Conservation (phyloP, 2,113 vertebrate species). For the Ramphastos sulfuratus region DNA sequence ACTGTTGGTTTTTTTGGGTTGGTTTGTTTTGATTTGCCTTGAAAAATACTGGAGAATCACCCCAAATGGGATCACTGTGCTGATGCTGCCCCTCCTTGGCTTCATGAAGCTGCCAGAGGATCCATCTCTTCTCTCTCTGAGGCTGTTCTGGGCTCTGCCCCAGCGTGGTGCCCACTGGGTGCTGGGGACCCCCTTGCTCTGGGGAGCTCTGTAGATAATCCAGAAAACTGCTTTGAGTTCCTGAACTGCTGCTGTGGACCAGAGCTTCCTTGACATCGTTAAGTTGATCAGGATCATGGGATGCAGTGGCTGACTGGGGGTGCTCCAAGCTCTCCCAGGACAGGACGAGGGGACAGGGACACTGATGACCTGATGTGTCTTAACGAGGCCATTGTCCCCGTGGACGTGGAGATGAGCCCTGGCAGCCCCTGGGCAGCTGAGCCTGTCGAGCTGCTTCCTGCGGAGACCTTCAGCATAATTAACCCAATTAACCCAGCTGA, state of each 20-base stretch:
- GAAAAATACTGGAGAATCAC: not conserved
- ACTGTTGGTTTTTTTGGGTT: too few species aligned
- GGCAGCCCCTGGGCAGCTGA: not conserved
- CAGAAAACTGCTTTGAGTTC: not conserved
- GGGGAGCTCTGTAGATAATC: not conserved
- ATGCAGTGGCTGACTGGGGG: not conserved
- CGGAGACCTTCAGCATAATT: not conserved
- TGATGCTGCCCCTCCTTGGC: not conserved
- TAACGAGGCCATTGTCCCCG: not conserved
- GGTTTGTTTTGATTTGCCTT: not conserved
- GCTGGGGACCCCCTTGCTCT: not conserved
- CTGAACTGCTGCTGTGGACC: rapidly evolving
- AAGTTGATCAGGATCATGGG: not conserved
- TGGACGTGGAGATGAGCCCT: rapidly evolving
- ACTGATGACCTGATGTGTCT: not conserved
- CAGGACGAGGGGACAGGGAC: not conserved
- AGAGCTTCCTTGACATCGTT: not conserved
- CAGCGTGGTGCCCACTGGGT: not conserved
- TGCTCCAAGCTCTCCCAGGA: not conserved
- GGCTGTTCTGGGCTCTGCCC: not conserved
- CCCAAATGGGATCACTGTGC: not conserved
- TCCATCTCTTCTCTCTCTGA: rapidly evolving
- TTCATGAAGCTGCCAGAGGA: rapidly evolving
- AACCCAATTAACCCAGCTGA: not conserved
- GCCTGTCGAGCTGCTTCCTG: rapidly evolving